Conservation (phyloP, 2,113 vertebrate genomes). For the Argyrosomus japonicus region DNA sequence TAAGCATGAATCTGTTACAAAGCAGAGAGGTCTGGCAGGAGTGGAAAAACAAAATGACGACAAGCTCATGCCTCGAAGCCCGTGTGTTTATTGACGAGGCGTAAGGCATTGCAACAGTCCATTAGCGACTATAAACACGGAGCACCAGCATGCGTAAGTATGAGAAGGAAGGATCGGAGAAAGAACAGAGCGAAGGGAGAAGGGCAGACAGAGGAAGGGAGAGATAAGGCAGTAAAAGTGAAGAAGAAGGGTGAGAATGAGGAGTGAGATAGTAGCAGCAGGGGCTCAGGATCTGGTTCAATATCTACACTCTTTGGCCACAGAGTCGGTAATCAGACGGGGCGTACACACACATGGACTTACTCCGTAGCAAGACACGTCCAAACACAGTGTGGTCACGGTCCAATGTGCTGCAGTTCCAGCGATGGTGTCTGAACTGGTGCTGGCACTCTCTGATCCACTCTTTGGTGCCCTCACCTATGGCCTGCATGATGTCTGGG, state of each 20-base stretch:
- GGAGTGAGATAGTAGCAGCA: not conserved
- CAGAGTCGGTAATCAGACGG: not conserved
- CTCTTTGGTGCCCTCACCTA: conserved; percentile 96
- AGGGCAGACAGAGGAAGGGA: not conserved
- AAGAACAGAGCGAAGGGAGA: conserved; percentile 33
- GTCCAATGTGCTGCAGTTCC: conserved; percentile 98
- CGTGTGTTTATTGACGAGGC: conserved; percentile 72
- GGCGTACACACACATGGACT: conserved; percentile 64
- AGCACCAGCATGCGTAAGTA: conserved; percentile 36
- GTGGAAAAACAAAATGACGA: conserved; percentile 63
- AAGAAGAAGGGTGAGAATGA: conserved; percentile 7
- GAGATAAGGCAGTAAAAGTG: conserved; percentile 32
- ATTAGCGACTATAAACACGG: conserved; percentile 71
- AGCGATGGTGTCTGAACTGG: conserved; percentile 97
- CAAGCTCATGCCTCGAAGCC: conserved; percentile 38
- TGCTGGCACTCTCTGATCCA: conserved; percentile 99
- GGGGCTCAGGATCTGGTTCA: not conserved
- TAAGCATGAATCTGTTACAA: conserved; percentile 26
- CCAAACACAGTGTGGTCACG: conserved; percentile 97
- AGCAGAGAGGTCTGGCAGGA: conserved; percentile 39
- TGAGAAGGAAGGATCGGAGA: conserved; percentile 27
- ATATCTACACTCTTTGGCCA: not conserved
- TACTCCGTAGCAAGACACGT: conserved; percentile 96
- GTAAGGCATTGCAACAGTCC: conserved; percentile 62
- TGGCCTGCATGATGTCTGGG: conserved; percentile 97